Percentiles rank a stretch among this genome's conserved stretches.
phyloP scores from a whole-genome alignment of 2,797 vertebrate species.

The Pseudochirops cupreus region DNA sequence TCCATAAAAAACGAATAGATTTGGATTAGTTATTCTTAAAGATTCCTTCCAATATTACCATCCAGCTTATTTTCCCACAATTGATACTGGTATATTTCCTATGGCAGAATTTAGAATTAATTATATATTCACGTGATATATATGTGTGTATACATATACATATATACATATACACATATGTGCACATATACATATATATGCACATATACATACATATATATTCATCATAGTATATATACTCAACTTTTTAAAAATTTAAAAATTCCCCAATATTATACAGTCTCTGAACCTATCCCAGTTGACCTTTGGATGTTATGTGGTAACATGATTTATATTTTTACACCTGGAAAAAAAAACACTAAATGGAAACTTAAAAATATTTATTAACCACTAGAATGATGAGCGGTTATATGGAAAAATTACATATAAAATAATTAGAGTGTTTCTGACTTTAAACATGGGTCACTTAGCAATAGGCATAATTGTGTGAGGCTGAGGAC shows the following conservation, averaged over 20 bases:
- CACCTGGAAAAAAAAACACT: slow-evolving; percentile 49
- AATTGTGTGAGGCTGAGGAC: slow-evolving; percentile 20
- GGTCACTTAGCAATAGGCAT: slow-evolving; percentile 63
- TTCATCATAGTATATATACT: background rate
- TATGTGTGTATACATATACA: background rate
- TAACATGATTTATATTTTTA: slow-evolving; percentile 45
- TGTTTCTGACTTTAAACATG: slow-evolving; percentile 55
- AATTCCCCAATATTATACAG: slow-evolving; percentile 48
- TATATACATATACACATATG: no score
- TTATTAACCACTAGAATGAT: slow-evolving; percentile 61
- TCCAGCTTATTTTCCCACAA: slow-evolving; percentile 47
- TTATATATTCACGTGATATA: no score
- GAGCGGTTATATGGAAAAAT: slow-evolving; percentile 49
- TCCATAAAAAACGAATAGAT: background rate
- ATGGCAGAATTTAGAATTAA: background rate
- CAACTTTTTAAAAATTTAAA: slow-evolving; percentile 47
- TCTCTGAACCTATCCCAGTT: slow-evolving; percentile 55
- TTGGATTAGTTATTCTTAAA: background rate
- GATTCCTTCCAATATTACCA: background rate
- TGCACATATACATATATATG: no score
- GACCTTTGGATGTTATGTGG: slow-evolving; percentile 46
- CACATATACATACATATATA: no score
- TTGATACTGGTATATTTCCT: slow-evolving; percentile 52
- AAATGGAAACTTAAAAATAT: slow-evolving; percentile 53
- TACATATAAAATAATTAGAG: slow-evolving; percentile 52